Evolutionary conservation across 2,888 invertebrate genomes (phyloP).

Genomic region (Tipula helvola): DNA sequence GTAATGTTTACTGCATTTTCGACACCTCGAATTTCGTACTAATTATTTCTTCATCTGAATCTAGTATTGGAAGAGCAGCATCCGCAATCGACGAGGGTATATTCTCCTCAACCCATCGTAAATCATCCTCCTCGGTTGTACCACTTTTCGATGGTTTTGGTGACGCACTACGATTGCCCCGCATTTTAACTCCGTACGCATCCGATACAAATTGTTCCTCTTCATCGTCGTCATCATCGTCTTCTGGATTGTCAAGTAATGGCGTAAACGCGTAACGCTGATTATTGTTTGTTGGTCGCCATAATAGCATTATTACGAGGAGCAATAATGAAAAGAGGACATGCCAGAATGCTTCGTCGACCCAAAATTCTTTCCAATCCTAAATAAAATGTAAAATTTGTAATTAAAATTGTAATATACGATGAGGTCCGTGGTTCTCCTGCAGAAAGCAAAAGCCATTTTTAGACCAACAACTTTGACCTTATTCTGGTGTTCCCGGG

Average conservation of each 20-base stretch:
- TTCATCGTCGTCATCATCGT: conserved; percentile 64
- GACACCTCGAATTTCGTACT: conserved; percentile 78
- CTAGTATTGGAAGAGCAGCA: conserved; percentile 52
- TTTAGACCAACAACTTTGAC: too few relatives aligned
- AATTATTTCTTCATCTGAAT: conserved; percentile 73
- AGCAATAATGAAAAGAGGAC: conserved; percentile 79
- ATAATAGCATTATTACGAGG: conserved; percentile 84
- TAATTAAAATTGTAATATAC: background rate
- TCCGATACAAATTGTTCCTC: conserved; percentile 78
- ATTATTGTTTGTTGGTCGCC: conserved; percentile 93
- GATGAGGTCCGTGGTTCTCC: background rate
- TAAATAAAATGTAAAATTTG: conserved; percentile 22
- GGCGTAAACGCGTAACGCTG: conserved; percentile 92
- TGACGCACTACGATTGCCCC: conserved; percentile 39
- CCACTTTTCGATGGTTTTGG: conserved; percentile 32
- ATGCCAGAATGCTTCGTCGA: conserved; percentile 94
- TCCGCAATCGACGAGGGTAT: conserved; percentile 68
- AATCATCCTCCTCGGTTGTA: conserved; percentile 55
- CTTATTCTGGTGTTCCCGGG: too few relatives aligned
- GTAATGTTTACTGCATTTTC: conserved; percentile 61
- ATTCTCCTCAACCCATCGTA: conserved; percentile 91
- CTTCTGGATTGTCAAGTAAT: conserved; percentile 70
- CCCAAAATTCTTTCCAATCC: conserved; percentile 88
- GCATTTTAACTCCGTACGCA: conserved; percentile 73
- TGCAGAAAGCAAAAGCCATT: too few relatives aligned